Base-by-base conservation (phyloP, 2,113 vertebrate species). In the Mellivora capensis region DNA sequence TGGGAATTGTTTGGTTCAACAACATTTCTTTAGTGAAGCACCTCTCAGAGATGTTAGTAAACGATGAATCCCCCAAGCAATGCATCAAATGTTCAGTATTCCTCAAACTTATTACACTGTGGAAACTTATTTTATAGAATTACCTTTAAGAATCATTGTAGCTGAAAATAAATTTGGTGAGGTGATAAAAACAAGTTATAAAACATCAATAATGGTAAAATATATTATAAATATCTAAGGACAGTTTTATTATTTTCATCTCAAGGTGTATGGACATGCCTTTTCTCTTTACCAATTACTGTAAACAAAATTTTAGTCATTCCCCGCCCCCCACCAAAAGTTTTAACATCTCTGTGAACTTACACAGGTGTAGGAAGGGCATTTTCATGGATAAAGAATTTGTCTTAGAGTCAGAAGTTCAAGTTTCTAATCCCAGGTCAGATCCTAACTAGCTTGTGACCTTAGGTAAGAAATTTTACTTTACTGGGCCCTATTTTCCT, bases 71-170 rank as follows among this genome's bases (percentile, higher is more conserved):
- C 31, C 20, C 42, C 34, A 57, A 89, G 62, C 34, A 89, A 85
- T 71, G 25, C 14, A 82, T 86, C 44, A 59, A 64, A 59, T 85
- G n/a, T 74, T 94, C 52, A 52, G 37, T 87, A 52, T n/a, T 90
- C 7, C 11, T 90, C 52, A 86, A 64, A 49, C 15, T 37, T 69
- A 89, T 49, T 69, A 74, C 27, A 27, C 15, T 54, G 0, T 87
- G 23, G 76, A 83, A 97, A 10, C 8, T 18, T 94, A 92, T 82
- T 87, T 94, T 94, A 82, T 82, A 10, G 84, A 83, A 82, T 27
- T 64, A 49, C 4, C 11, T 76, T 89, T 92, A 94, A 67, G 23
- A 85, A 37, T 72, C 54, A n/a, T 59, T 69, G 20, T 82, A 89
- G 12, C 11, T 87, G 42, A 83, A 82, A 86, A 83, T 87, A 91